Base-by-base conservation (phyloP, 1,140 invertebrate genomes). In the Rhizoglyphus robini region DNA sequence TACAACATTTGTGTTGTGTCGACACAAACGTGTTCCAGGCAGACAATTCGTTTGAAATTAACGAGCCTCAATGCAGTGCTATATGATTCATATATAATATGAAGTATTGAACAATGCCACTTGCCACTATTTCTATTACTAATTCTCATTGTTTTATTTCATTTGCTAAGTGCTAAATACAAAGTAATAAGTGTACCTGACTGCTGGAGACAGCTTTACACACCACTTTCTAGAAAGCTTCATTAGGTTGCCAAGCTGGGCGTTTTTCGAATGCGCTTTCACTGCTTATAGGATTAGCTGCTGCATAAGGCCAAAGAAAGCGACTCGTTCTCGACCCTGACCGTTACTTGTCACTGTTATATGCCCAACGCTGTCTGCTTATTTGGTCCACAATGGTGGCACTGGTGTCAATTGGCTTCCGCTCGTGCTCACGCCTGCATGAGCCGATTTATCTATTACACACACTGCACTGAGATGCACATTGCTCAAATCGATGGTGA, bases 321-420 rank as follows among this genome's bases (percentile, higher is more conserved):
- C 18, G 36, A 41, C 8, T 11, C 18, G 36, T 41, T 41, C 18
- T 18, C 8, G 8, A 18, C 36, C 8, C 36, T 18, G 8, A 41
- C 18, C 36, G 51, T 54, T 46, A 46, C 41, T 32, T 54, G 51
- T 54, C 51, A 54, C 51, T n/a, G 51, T 54, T 54, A 54, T 5
- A 54, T 54, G 51, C 20, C 51, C 8, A 54, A 11, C 36, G 36
- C 18, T 11, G 36, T 41, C 8, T 41, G 36, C 36, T n/a, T n/a
- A n/a, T n/a, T n/a, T n/a, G n/a, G n/a, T n/a, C n/a, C n/a, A n/a
- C n/a, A n/a, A n/a, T n/a, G n/a, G n/a, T n/a, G n/a, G n/a, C n/a
- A n/a, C n/a, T n/a, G n/a, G n/a, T n/a, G n/a, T n/a, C n/a, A n/a
- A n/a, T n/a, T n/a, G n/a, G n/a, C n/a, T n/a, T n/a, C n/a, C n/a